Evolutionary conservation across 2,888 invertebrate genomes (phyloP).

Genomic region (Stenichneumon culpator): DNA sequence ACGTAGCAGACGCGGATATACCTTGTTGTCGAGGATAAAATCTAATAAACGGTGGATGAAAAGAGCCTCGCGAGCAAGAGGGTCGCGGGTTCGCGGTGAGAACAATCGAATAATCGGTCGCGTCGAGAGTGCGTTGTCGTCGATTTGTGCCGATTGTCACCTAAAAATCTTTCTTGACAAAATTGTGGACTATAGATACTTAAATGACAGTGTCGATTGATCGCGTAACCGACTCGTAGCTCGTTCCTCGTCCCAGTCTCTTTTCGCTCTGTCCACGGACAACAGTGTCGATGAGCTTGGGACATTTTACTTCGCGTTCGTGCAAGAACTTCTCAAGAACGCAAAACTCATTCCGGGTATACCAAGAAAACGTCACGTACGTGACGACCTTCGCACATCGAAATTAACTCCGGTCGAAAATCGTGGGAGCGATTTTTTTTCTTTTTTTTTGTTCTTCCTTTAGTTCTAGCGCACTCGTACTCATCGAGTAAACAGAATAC

Average conservation of each 20-base stretch:
- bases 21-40: not conserved
- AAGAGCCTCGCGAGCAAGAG: not conserved
- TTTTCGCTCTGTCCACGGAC: not conserved
- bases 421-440: not conserved
- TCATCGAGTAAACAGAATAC: slow-evolving; percentile 12
- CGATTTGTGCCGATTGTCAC: not conserved
- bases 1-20: slow-evolving; percentile 8
- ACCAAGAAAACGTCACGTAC: slow-evolving; percentile 14
- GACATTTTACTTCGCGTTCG: not conserved
- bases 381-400: slow-evolving; percentile 48
- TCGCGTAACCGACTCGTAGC: slow-evolving; percentile 1
- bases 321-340: not conserved
- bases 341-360: slow-evolving; percentile 28
- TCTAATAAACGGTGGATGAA: not conserved
- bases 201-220: slow-evolving; percentile 25
- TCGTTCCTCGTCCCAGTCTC: not conserved
- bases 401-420: slow-evolving; percentile 17
- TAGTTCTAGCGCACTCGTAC: not conserved
- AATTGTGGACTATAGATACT: not conserved
- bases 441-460: not conserved
- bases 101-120: not conserved
- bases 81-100: not conserved
- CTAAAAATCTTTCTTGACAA: not conserved
- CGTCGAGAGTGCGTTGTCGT: not conserved
- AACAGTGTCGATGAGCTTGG: not conserved